A percentile compares a stretch with the other conserved stretches of the same genome.
These are phyloP conservation scores for Perizoma flavofasciatum DNA, from an alignment of 2,888 invertebrate genomes.

Conservation along the genomic window DNA sequence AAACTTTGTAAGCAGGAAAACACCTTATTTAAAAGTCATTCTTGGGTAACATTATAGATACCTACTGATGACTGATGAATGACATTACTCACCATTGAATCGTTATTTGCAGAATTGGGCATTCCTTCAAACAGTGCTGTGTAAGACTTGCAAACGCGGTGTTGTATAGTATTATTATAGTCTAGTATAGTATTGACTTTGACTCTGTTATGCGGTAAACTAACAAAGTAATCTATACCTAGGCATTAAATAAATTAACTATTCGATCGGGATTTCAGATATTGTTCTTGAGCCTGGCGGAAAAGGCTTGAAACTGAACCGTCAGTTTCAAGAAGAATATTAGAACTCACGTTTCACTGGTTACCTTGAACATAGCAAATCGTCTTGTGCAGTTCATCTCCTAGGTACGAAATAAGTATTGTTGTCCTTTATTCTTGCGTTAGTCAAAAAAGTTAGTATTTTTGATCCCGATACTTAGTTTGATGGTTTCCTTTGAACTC, in stretches of 20 bases:
- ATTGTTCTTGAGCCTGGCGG: too few species aligned
- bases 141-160: conserved; percentile 1
- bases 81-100: not conserved
- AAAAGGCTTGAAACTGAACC: too few species aligned
- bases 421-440: too few species aligned
- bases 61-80: not conserved
- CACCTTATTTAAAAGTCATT: conserved; percentile 5
- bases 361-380: conserved; percentile 4
- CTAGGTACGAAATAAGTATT: conserved; percentile 10
- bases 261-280: too few species aligned
- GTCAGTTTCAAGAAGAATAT: not conserved
- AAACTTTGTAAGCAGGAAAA: conserved; percentile 1
- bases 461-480: too few species aligned
- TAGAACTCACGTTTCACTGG: conserved; percentile 1
- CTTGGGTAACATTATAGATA: not conserved
- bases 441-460: too few species aligned
- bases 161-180: not conserved
- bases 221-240: too few species aligned
- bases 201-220: too few species aligned
- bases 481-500: conserved; percentile 21
- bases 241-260: too few species aligned
- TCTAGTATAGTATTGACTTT: too few species aligned
- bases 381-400: conserved; percentile 6
- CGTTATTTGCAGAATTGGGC: not conserved
- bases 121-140: not conserved